Base-by-base conservation (phyloP, 2,113 vertebrate species). In the Centropristis striata region DNA sequence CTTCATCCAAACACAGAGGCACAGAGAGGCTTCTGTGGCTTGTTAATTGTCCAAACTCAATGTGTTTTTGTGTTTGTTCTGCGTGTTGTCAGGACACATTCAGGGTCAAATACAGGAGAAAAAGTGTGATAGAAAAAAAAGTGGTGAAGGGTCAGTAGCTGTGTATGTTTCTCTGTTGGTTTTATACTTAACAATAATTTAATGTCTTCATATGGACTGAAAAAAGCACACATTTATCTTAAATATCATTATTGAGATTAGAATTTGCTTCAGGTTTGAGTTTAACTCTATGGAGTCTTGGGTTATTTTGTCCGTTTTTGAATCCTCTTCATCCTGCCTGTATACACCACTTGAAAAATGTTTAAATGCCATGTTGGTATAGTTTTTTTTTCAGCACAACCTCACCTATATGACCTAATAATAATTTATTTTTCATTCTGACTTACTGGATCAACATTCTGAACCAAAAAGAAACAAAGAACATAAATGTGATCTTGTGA, bases 1-100 rank as follows among this genome's bases (percentile, higher is more conserved):
- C 50, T 46, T 75, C 25, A 8, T 55, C 25, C 72, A 75, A 20
- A 53, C 27, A 2, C 49, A 54, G 71, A 39, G 58, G 27, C n/a
- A 59, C 27, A 13, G 20, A 42, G 59, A 44, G 37, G 6, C 46
- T 55, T 55, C 20, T 36, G n/a, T 18, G 20, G 39, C 72, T 44
- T 20, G 50, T 53, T 12, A 53, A 39, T 44, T 14, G 1, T 18
- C 49, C 59, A 32, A 32, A 44, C 37, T 55, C 2, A 16, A 37
- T 21, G 50, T 64, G 25, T 27, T 65, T 75, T 44, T 21, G 23
- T 32, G 59, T 44, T 64, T 64, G 39, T 65, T 21, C 10, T 12
- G 20, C 54, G 37, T 36, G 36, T 12, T 53, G 51, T 75, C 54
- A 1, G 0, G 60, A 44, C 49, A 23, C n/a, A 47, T 18, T 36